Conservation (phyloP, 2,113 vertebrate genomes). For the Danionella cerebrum region DNA sequence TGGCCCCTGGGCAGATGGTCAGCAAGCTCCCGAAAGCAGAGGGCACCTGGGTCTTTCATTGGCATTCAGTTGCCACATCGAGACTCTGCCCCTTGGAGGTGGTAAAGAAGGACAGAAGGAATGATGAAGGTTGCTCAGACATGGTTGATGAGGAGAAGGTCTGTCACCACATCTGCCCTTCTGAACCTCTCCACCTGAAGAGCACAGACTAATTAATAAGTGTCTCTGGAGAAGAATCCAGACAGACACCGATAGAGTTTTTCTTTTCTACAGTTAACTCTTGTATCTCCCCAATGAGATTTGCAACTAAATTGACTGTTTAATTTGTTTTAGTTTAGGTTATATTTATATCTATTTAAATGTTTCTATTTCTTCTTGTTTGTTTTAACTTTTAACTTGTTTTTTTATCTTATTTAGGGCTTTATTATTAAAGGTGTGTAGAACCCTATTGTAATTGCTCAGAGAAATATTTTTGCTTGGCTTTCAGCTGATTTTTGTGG, state of each 20-base stretch:
- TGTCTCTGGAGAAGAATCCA: not conserved
- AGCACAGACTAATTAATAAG: slow-evolving; percentile 30
- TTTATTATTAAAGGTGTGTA: no score
- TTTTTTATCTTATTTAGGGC: no score
- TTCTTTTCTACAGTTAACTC: no score
- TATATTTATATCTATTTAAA: no score
- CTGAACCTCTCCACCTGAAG: slow-evolving; percentile 30
- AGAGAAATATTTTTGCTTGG: no score
- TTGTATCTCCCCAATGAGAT: no score
- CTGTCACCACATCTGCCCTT: slow-evolving; percentile 40
- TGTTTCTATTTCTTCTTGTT: no score
- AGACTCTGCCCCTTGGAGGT: slow-evolving; percentile 14
- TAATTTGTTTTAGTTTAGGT: no score
- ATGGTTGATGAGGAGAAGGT: slow-evolving; percentile 36
- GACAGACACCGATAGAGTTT: not conserved
- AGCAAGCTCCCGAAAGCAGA: slow-evolving; percentile 20
- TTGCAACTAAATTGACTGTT: no score
- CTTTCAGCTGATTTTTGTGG: no score
- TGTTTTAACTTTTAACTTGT: no score
- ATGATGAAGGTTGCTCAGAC: slow-evolving; percentile 38
- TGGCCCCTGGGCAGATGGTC: slow-evolving; percentile 45
- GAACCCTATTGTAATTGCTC: no score
- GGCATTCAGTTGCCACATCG: slow-evolving; percentile 31
- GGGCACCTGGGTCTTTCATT: slow-evolving; percentile 35
- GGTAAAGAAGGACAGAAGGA: slow-evolving; percentile 26